phyloP scores from a whole-genome alignment of 2,797 vertebrate species.

The Pipistrellus nathusii region DNA sequence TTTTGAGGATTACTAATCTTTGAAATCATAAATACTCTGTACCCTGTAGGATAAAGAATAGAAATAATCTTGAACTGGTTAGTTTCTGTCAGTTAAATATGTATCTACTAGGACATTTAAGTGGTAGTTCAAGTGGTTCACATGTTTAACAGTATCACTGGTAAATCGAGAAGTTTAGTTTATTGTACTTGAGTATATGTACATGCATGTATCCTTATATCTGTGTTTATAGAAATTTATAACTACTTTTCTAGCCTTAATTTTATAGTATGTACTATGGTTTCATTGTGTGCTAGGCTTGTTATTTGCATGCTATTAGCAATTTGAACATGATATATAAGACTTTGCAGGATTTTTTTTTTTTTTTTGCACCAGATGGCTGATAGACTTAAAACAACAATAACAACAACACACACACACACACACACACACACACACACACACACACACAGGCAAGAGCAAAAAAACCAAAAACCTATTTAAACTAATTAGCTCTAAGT shows the following conservation, averaged over 20 bases:
- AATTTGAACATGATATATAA: conserved; percentile 41
- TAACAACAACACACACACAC: too few relatives aligned
- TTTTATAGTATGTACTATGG: background rate
- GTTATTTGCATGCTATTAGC: conserved; percentile 19
- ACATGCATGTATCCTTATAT: background rate
- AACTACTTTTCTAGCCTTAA: background rate
- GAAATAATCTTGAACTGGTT: conserved; percentile 39
- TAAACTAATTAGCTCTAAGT: background rate
- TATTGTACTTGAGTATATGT: conserved; percentile 12
- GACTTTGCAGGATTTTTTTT: background rate
- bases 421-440: too few relatives aligned
- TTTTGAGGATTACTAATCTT: conserved; percentile 39
- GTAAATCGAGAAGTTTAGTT: conserved; percentile 35
- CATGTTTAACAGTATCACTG: conserved; percentile 43
- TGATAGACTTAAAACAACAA: conserved; percentile 6
- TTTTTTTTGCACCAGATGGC: background rate
- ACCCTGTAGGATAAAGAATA: background rate
- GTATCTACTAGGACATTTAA: background rate
- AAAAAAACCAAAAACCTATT: background rate
- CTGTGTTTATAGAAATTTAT: background rate
- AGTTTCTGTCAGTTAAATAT: conserved; percentile 12
- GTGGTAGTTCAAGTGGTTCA: conserved; percentile 35
- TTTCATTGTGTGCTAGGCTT: background rate
- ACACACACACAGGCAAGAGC: too few relatives aligned
- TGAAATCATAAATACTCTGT: background rate